A percentile compares a stretch with the other conserved stretches of the same genome.
Conservation (phyloP, 2,888 invertebrate genomes). For the Ophion costatus region DNA sequence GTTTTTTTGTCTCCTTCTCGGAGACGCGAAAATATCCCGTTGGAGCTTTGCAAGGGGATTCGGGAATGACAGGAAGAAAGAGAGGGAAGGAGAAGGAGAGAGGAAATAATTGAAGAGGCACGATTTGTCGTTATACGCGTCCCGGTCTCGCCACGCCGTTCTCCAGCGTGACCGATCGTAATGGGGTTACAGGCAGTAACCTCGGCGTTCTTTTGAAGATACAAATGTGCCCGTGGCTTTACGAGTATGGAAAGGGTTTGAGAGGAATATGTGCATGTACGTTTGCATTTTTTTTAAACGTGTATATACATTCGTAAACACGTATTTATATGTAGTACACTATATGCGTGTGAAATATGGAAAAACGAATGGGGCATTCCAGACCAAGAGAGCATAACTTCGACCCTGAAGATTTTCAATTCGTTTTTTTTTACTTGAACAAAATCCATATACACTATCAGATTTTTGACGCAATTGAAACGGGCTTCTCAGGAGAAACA, state of each 20-base stretch:
- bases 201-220: conserved; percentile 73
- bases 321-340: conserved; percentile 32
- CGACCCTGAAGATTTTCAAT: background rate
- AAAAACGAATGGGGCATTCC: background rate
- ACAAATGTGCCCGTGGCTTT: conserved; percentile 73
- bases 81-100: conserved; percentile 31
- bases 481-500: too few relatives aligned
- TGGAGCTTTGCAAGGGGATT: conserved; percentile 25
- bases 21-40: conserved; percentile 32
- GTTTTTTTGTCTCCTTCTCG: conserved; percentile 1
- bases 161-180: conserved; percentile 75
- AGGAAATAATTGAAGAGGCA: conserved; percentile 65
- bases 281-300: conserved; percentile 30
- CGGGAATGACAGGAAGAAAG: background rate
- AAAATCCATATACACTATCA: background rate
- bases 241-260: conserved; percentile 59
- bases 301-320: conserved; percentile 15
- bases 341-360: conserved; percentile 10
- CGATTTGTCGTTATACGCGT: conserved; percentile 66
- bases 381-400: background rate
- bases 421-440: background rate
- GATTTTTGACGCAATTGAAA: background rate
- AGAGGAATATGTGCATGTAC: conserved; percentile 44
- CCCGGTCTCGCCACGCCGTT: conserved; percentile 58
- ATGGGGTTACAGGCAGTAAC: conserved; percentile 77